Evolutionary conservation across 2,888 invertebrate genomes (phyloP).

Genomic region (Hirtodrosophila confusa): DNA sequence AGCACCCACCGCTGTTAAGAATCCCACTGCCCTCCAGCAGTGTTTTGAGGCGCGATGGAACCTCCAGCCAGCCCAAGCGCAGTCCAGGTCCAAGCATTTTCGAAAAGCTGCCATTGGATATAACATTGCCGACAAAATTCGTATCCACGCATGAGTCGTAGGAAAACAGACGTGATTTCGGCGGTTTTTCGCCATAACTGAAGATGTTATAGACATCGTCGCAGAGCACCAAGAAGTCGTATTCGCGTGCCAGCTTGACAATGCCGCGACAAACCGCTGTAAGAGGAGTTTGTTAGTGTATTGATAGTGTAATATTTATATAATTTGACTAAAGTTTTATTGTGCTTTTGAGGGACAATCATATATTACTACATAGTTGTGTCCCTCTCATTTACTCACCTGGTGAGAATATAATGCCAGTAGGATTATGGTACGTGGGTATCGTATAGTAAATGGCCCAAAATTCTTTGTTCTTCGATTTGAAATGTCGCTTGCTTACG

Average conservation of each 20-base stretch:
- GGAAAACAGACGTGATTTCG: conserved; percentile 85
- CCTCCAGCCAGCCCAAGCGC: conserved; percentile 88
- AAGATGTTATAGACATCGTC: conserved; percentile 88
- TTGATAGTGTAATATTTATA: background rate
- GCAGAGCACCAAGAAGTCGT: conserved; percentile 85
- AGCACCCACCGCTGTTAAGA: conserved; percentile 86
- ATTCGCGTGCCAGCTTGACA: conserved; percentile 84
- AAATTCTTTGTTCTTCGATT: conserved; percentile 84
- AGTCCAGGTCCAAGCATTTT: conserved; percentile 88
- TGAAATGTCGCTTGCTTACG: conserved; percentile 80
- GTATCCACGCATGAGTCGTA: conserved; percentile 84
- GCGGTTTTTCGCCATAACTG: conserved; percentile 83
- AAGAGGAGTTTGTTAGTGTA: background rate
- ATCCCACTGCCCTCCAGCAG: conserved; percentile 84
- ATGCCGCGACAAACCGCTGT: conserved; percentile 84
- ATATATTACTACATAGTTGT: background rate
- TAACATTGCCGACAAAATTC: conserved; percentile 85
- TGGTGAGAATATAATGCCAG: conserved; percentile 85
- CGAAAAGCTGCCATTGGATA: conserved; percentile 88
- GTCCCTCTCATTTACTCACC: conserved; percentile 70
- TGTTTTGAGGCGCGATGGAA: conserved; percentile 84
- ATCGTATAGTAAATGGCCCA: conserved; percentile 86
- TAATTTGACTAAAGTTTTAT: too few relatives aligned
- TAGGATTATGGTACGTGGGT: conserved; percentile 87
- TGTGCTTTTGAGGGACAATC: too few relatives aligned